These are phyloP conservation scores for Steinernema khuongi DNA, from an alignment of 1,140 invertebrate species.

Conservation along the genomic window DNA sequence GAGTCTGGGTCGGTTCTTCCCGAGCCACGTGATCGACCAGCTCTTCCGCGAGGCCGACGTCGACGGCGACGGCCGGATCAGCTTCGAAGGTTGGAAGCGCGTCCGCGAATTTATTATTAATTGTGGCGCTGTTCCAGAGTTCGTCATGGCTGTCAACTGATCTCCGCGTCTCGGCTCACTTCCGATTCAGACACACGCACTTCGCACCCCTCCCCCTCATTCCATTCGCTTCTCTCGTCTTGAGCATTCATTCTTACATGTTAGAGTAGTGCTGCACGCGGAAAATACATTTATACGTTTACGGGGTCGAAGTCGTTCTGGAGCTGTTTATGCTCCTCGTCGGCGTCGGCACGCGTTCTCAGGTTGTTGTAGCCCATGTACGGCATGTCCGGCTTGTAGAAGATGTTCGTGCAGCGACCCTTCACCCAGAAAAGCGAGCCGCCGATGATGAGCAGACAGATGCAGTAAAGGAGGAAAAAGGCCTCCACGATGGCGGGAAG, in stretches of 20 bases:
- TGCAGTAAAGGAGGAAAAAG: not conserved
- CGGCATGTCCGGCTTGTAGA: constrained; percentile 20
- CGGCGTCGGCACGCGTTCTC: not conserved
- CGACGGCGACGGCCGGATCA: constrained; percentile 57
- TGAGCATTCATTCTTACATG: not conserved
- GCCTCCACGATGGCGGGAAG: not conserved
- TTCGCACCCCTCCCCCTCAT: too few relatives aligned
- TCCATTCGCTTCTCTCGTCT: not conserved
- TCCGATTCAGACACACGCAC: too few relatives aligned
- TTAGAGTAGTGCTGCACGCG: not conserved
- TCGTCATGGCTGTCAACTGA: constrained; percentile 51
- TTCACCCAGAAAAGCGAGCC: not conserved
- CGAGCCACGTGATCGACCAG: constrained; percentile 50
- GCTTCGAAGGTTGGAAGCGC: constrained; percentile 47
- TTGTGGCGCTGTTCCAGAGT: constrained; percentile 36
- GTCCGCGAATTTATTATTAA: constrained; percentile 12
- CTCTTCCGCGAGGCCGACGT: constrained; percentile 54
- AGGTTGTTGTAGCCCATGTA: constrained; percentile 28
- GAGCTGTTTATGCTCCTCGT: constrained; percentile 15
- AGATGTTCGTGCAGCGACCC: not conserved
- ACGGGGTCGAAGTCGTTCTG: constrained; percentile 20
- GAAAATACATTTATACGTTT: constrained; percentile 11
- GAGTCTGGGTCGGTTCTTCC: constrained; percentile 46
- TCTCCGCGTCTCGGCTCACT: too few relatives aligned
- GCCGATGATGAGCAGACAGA: not conserved